Evolutionary conservation across 1,140 invertebrate genomes (phyloP).

Genomic region (Uloborus diversus): DNA sequence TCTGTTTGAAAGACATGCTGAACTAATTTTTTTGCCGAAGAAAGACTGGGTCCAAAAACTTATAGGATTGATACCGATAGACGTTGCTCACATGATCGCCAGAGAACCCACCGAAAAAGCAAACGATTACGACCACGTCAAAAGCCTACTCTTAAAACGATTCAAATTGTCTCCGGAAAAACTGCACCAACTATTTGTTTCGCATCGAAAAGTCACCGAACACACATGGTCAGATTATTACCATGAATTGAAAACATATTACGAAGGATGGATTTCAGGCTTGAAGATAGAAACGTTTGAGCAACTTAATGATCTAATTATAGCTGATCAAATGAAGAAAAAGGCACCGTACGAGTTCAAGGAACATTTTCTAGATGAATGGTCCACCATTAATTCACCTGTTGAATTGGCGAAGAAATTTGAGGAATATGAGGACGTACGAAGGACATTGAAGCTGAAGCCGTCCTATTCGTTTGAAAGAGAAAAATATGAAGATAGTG

Average conservation of each 20-base stretch:
- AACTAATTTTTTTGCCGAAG: neutral
- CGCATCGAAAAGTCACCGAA: neutral
- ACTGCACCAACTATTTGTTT: neutral
- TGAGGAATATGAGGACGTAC: neutral
- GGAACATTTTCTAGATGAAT: neutral
- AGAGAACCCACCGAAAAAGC: neutral
- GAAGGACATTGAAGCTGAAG: too few relatives aligned
- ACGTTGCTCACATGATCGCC: neutral
- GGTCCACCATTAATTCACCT: neutral
- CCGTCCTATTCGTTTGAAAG: too few relatives aligned
- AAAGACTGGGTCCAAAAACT: neutral
- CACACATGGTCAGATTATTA: neutral
- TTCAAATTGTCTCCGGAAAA: neutral
- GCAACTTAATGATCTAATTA: neutral
- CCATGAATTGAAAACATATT: neutral
- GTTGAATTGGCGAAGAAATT: neutral
- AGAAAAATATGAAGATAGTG: too few relatives aligned
- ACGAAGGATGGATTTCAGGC: neutral
- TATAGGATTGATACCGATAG: neutral
- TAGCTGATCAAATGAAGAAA: neutral
- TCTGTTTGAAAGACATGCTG: neutral
- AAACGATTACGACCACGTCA: neutral
- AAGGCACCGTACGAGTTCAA: neutral
- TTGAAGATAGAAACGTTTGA: neutral
- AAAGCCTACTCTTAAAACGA: neutral